phyloP scores from a whole-genome alignment of 2,888 invertebrate genomes.

The Caenorhabditis sp. region DNA sequence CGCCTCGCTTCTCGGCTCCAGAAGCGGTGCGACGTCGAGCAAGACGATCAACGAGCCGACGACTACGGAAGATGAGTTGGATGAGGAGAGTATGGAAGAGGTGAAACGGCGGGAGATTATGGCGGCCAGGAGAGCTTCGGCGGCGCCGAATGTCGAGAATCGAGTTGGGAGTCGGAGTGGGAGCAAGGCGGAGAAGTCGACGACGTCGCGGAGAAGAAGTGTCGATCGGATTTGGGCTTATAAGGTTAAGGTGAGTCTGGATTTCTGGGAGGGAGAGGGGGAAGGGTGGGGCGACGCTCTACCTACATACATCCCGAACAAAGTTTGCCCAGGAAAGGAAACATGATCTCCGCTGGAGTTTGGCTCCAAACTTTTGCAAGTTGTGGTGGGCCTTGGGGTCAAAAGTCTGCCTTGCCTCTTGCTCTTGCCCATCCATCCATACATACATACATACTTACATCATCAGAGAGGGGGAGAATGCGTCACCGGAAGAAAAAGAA shows the following conservation, averaged over 20 bases:
- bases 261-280: neutral
- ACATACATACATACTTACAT: conserved; percentile 48
- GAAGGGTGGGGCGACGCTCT: no score
- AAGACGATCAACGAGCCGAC: conserved; percentile 48
- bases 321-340: conserved; percentile 40
- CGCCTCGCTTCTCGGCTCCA: conserved; percentile 52
- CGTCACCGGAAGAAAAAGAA: neutral
- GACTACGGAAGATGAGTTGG: conserved; percentile 47
- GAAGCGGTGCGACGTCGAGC: conserved; percentile 47
- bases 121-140: conserved; percentile 44
- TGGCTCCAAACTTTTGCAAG: conserved; percentile 10
- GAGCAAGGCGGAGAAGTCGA: conserved; percentile 20
- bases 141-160: conserved; percentile 49
- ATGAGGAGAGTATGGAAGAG: conserved; percentile 47
- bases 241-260: conserved; percentile 41
- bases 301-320: conserved; percentile 50
- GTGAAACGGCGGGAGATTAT: conserved; percentile 30
- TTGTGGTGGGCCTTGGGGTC: no score
- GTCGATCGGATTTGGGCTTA: conserved; percentile 57
- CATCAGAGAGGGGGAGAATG: conserved; percentile 19
- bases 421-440: neutral
- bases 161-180: conserved; percentile 24
- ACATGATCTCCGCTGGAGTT: no score
- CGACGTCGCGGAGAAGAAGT: conserved; percentile 33
- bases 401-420: no score